Evolutionary conservation across 2,113 vertebrate genomes (phyloP).

Genomic region (Copsychus sechellarum): DNA sequence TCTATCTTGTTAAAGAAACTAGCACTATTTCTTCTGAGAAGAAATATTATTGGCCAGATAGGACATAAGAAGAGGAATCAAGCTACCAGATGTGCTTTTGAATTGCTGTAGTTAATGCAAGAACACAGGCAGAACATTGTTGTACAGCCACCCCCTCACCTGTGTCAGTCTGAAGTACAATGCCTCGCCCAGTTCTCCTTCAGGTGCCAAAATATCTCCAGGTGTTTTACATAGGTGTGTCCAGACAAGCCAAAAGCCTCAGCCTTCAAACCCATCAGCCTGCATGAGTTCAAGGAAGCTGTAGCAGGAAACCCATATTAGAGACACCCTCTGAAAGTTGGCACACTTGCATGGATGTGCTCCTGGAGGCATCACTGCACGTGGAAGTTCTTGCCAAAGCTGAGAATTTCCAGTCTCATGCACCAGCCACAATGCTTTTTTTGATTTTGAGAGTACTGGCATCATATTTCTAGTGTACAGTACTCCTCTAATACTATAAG

Average conservation of each 20-base stretch:
- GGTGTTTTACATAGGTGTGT: neutral
- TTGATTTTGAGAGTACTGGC: neutral
- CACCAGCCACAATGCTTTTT: neutral
- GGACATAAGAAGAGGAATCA: neutral
- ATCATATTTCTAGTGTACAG: neutral
- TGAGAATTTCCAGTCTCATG: neutral
- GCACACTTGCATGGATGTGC: neutral
- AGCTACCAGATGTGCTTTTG: neutral
- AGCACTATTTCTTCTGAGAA: neutral
- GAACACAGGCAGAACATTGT: neutral
- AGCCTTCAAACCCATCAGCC: neutral
- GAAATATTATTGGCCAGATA: neutral
- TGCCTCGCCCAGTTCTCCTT: neutral
- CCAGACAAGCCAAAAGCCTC: neutral
- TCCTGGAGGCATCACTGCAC: neutral
- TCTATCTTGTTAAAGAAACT: neutral
- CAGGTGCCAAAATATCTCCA: neutral
- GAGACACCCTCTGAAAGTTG: accelerated
- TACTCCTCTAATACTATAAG: neutral
- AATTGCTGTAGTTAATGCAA: neutral
- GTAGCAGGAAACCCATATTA: neutral
- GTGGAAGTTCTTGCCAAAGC: neutral
- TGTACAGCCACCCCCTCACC: neutral
- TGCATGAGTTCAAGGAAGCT: neutral
- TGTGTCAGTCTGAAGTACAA: neutral